Evolutionary conservation across 2,888 invertebrate species (phyloP).

Genomic region (Chironomus riparius): DNA sequence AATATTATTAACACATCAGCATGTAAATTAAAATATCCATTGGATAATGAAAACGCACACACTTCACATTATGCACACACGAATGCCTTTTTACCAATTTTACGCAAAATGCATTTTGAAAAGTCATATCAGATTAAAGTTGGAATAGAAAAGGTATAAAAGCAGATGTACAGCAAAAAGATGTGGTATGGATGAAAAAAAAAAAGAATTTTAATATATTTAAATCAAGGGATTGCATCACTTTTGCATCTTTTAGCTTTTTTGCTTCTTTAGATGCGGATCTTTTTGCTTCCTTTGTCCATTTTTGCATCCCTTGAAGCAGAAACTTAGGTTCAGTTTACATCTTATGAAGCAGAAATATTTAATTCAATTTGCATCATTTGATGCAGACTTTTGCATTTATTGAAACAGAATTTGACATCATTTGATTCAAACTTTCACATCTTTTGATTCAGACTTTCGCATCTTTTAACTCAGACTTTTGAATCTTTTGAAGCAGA

Average conservation of each 20-base stretch:
- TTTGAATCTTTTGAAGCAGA: too few relatives aligned
- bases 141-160: not conserved
- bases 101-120: conserved; percentile 1
- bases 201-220: not conserved
- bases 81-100: not conserved
- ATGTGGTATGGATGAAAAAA: not conserved
- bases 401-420: too few relatives aligned
- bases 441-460: too few relatives aligned
- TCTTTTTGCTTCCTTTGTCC: not conserved
- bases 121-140: conserved; percentile 6
- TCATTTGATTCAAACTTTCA: too few relatives aligned
- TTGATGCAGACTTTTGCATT: not conserved
- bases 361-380: too few relatives aligned
- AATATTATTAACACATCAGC: conserved; percentile 4
- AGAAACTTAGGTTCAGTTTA: too few relatives aligned
- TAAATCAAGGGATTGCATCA: not conserved
- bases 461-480: too few relatives aligned
- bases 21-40: conserved; percentile 1
- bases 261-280: not conserved
- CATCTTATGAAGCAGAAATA: not conserved
- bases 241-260: too few relatives aligned
- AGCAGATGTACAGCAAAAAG: not conserved
- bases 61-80: not conserved
- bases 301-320: too few relatives aligned
- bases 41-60: not conserved